Base-by-base conservation (phyloP, 2,797 vertebrate species). In the Enteromius anoplus region DNA sequence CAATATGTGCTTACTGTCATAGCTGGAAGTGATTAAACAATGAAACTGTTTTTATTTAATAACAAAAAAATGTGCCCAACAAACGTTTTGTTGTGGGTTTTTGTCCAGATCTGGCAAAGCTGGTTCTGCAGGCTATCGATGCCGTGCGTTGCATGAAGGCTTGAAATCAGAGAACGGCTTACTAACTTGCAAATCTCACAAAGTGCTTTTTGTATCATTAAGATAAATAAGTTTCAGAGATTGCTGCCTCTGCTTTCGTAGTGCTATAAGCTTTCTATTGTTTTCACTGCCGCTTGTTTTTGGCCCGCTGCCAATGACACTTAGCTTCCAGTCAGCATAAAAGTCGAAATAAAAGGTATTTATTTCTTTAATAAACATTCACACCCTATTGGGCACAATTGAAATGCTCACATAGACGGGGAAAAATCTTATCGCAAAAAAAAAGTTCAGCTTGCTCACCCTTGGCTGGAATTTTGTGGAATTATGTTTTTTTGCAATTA, bases 401-500 rank as follows among this genome's bases (percentile, higher is more conserved):
- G 12, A 62, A 29, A 17, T 19, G 15, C 11, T 11, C 12, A 8
- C 32, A 37, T 1, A 11, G 32, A 40, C 4, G 0, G 32, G 4
- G 9, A 40, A 19, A 66, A 40, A 68, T 2, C 11, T 19, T 19
- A 19, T 21, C 4, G 7, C 19, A 19, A 19, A 21, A 4, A 10
- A 21, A 68, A 68, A n/a, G 55, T 26, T 60, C n/a, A 26, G 55
- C 29, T 53, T 37, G 29, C 29, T 53, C 29, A 0, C 3, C 17
- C 17, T 73, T 32, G 26, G 26, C 45, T 49, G 26, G 21, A 32
- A 55, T 55, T 55, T 14, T 37, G 15, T 32, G 45, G 45, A 32
- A 49, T 51, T 32, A 72, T 32, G 49, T 26, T 75, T 37, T 73
- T 37, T n/a, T 42, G n/a, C n/a, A 58, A 75, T 75, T 75, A 58